Conservation (phyloP, 2,888 invertebrate species). For the Drosophila acutilabella region DNA sequence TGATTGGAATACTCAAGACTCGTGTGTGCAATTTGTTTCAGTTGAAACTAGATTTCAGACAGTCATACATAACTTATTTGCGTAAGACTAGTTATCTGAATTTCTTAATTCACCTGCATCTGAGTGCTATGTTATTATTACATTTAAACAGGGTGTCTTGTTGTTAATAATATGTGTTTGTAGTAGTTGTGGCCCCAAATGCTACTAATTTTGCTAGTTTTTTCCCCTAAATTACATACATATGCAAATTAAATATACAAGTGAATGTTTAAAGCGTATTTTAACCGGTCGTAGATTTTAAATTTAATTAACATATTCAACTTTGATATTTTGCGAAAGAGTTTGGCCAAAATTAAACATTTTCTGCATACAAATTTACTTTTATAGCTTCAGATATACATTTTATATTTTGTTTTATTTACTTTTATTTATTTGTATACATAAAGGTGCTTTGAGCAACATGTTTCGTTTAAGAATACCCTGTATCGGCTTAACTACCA, state of each 20-base stretch:
- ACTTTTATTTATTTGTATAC: no score
- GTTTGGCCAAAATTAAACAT: conserved; percentile 30
- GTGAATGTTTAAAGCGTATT: conserved; percentile 36
- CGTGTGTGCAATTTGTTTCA: conserved; percentile 36
- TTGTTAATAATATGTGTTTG: neutral
- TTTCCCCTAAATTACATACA: neutral
- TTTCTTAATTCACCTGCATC: conserved; percentile 44
- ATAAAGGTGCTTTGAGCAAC: neutral
- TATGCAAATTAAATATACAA: conserved; percentile 40
- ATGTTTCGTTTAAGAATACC: neutral
- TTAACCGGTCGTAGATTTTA: conserved; percentile 47
- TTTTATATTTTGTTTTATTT: neutral
- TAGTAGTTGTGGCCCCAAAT: neutral
- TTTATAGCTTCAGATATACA: neutral
- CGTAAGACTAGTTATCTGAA: conserved; percentile 43
- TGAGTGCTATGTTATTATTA: conserved; percentile 5
- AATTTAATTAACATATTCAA: conserved; percentile 59
- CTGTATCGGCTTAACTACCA: neutral
- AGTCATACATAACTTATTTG: conserved; percentile 48
- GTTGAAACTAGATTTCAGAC: conserved; percentile 35
- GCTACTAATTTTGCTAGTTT: neutral
- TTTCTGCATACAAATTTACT: conserved; percentile 13
- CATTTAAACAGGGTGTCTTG: conserved; percentile 51
- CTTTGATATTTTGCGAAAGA: conserved; percentile 70
- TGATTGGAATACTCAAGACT: conserved; percentile 31